Conservation (phyloP, 2,888 invertebrate genomes). For the Plagiodera versicolora region DNA sequence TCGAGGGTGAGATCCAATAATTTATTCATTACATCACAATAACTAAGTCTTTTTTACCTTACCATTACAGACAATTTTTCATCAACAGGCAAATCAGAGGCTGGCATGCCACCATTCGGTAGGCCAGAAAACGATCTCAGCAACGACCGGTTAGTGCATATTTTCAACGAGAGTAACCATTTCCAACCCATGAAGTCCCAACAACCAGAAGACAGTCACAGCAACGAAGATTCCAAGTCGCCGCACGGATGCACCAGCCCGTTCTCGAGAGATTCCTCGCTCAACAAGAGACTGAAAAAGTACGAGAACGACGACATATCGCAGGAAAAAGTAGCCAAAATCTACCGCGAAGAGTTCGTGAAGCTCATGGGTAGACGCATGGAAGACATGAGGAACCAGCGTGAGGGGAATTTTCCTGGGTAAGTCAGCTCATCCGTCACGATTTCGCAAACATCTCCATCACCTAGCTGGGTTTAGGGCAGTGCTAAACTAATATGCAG, state of each 20-base stretch:
- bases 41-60: conserved; percentile 28
- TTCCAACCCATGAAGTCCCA: conserved; percentile 68
- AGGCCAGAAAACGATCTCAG: conserved; percentile 75
- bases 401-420: conserved; percentile 81
- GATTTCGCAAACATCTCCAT: neutral
- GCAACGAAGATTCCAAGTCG: conserved; percentile 81
- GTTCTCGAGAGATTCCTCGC: conserved; percentile 72
- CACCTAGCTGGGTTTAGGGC: conserved; percentile 32
- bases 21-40: conserved; percentile 19
- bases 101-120: conserved; percentile 76
- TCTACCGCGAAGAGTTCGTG: conserved; percentile 93
- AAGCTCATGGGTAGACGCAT: conserved; percentile 84
- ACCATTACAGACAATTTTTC: conserved; percentile 55
- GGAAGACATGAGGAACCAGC: conserved; percentile 73
- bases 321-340: conserved; percentile 92
- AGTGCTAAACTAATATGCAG: conserved; percentile 63
- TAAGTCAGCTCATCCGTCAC: conserved; percentile 52
- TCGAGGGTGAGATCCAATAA: neutral
- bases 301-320: conserved; percentile 94
- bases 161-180: conserved; percentile 89
- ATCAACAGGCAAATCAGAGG: conserved; percentile 79
- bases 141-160: conserved; percentile 91
- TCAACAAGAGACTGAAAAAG: conserved; percentile 77
- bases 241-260: conserved; percentile 80
- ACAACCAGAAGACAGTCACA: conserved; percentile 60